Evolutionary conservation across 2,113 vertebrate genomes (phyloP).

Genomic region (Pseudorhombus dupliciocellatus): DNA sequence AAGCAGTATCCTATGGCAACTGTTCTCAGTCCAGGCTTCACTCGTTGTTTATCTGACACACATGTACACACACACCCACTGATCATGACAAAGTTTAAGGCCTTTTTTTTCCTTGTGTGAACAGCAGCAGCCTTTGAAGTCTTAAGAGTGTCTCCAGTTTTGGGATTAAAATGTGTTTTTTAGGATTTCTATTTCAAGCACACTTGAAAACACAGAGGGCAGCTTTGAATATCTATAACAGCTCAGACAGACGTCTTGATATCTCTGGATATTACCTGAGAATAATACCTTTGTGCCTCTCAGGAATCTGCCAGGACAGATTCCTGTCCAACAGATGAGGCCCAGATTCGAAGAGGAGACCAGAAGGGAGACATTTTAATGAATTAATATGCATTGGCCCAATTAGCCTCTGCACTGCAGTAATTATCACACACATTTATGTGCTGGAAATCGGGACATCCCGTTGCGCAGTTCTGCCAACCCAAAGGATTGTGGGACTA

Average conservation of each 20-base stretch:
- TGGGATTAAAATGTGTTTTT: slow-evolving; percentile 11
- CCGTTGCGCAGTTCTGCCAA: slow-evolving; percentile 61
- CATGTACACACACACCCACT: not conserved
- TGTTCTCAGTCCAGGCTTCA: slow-evolving; percentile 13
- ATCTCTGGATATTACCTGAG: slow-evolving; percentile 61
- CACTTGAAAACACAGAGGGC: slow-evolving; percentile 1
- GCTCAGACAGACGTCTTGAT: slow-evolving; percentile 34
- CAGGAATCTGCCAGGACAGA: slow-evolving; percentile 63
- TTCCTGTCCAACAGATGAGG: slow-evolving; percentile 63
- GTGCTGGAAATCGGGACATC: slow-evolving; percentile 73
- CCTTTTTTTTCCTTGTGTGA: not conserved
- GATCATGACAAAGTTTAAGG: not conserved
- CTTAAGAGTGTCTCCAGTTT: not conserved
- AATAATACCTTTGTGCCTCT: slow-evolving; percentile 54
- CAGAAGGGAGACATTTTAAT: slow-evolving; percentile 81
- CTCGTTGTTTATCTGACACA: slow-evolving; percentile 19
- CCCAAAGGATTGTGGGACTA: slow-evolving; percentile 76
- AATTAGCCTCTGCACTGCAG: slow-evolving; percentile 81
- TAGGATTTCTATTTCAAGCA: slow-evolving; percentile 22
- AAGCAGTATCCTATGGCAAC: slow-evolving; percentile 56
- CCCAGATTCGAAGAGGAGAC: slow-evolving; percentile 75
- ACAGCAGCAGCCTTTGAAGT: not conserved
- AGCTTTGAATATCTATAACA: slow-evolving; percentile 31
- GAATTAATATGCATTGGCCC: slow-evolving; percentile 81
- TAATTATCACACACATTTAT: slow-evolving; percentile 72